These are phyloP conservation scores for Eudyptes chrysolophus DNA, from an alignment of 2,113 vertebrate species.

Conservation along the genomic window DNA sequence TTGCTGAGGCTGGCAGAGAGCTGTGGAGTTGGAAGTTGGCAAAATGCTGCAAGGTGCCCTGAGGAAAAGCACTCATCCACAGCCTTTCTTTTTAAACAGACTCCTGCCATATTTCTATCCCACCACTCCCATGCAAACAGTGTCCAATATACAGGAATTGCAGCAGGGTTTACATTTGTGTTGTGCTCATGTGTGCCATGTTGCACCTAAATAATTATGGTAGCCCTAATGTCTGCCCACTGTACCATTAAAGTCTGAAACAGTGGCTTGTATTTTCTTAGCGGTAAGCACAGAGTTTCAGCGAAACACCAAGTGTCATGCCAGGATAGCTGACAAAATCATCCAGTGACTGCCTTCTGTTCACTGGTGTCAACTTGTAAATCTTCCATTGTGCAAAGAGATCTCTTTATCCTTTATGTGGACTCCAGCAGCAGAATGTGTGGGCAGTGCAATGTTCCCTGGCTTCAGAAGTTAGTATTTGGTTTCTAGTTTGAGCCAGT, in stretches of 20 bases:
- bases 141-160: neutral
- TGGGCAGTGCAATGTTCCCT: neutral
- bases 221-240: neutral
- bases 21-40: neutral
- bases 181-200: neutral
- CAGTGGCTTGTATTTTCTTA: neutral
- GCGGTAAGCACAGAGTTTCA: neutral
- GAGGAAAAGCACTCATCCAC: neutral
- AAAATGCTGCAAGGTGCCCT: neutral
- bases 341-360: neutral
- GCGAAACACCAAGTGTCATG: neutral
- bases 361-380: neutral
- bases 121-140: neutral
- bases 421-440: neutral
- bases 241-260: neutral
- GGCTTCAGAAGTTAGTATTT: neutral
- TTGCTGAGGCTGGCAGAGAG: neutral
- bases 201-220: neutral
- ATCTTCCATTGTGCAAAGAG: neutral
- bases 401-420: neutral
- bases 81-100: neutral
- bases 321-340: neutral
- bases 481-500: neutral
- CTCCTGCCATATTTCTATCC: neutral
- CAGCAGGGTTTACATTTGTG: neutral